These are phyloP conservation scores for Halcyon leucocephala DNA, from an alignment of 2,797 vertebrate species.

Conservation along the genomic window DNA sequence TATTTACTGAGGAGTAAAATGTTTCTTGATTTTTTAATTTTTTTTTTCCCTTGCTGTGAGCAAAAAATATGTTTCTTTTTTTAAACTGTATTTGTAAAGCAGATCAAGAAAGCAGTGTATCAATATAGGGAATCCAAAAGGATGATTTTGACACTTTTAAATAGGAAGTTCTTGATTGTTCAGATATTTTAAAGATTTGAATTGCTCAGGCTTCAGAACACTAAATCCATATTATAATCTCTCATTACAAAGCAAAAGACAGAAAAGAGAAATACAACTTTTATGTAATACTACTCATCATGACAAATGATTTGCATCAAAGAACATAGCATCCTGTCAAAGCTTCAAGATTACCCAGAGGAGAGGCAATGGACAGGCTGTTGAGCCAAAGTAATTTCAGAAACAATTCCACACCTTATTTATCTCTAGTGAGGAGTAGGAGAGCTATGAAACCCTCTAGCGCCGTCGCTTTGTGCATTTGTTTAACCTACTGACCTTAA, in stretches of 20 bases:
- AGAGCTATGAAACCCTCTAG: neutral
- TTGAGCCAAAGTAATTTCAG: constrained; percentile 21
- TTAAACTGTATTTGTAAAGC: neutral
- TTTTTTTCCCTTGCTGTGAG: neutral
- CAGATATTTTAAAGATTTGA: neutral
- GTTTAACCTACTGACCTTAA: constrained; percentile 26
- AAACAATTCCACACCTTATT: constrained; percentile 39
- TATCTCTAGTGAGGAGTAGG: neutral
- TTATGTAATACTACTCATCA: constrained; percentile 23
- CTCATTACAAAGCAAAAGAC: neutral
- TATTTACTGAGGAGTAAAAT: neutral
- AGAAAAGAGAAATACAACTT: constrained; percentile 36
- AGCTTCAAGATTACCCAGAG: constrained; percentile 52
- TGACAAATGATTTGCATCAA: constrained; percentile 56
- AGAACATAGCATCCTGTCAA: constrained; percentile 50
- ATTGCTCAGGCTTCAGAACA: neutral
- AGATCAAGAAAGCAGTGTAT: neutral
- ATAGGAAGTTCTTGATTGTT: neutral
- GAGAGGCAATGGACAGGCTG: constrained; percentile 32
- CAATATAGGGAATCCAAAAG: neutral
- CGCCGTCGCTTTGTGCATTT: neutral
- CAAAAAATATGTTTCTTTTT: neutral
- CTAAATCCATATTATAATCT: constrained; percentile 12
- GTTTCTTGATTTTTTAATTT: neutral
- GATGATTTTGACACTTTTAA: neutral